Base-by-base conservation (phyloP, 1,140 invertebrate species). In the Macrotrachela quadricornifera region DNA sequence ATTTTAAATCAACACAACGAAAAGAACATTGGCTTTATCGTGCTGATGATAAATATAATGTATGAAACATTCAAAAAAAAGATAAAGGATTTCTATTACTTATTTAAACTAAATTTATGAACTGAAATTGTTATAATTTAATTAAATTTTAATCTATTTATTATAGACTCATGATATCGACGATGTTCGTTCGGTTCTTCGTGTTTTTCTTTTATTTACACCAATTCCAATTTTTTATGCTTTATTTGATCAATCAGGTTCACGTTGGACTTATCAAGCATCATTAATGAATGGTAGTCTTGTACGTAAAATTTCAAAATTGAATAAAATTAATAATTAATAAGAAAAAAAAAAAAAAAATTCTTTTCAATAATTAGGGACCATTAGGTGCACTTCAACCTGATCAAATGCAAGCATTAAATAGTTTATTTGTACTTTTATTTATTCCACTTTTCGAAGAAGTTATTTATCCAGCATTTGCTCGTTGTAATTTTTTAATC, bases 191-290 rank as follows among this genome's bases (percentile, higher is more conserved):
- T 67, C 73, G 10, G 69, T 81, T 1, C 60, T 87, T 1, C 74
- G 74, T 46, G 76, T 91, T 10, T 63, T 87, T 1, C 69, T 78
- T 42, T 66, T 91, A 15, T 90, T 82, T 63, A 63, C 84, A 21
- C 84, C 85, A 0, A 61, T 87, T 3, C 85, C 85, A 9, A 63
- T 90, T 3, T 91, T 87, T 65, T 91, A 85, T 86, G 79, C 85
- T 0, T 68, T 94, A 1, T 73, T 63, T 62, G 72, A 74, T 54
- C 73, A 74, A 51, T 71, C 73, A 76, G 87, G 85, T 13, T 91
- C 87, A 1, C 75, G 82, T 46, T 96, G 90, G 90, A 90, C 85
- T 0, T 77, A 92, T 55, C 88, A 94, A 75, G 88, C 87, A 10
- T 78, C 79, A 0, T 75, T 79, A 57, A 87, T 94, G 83, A 73